Conservation (phyloP, 2,888 invertebrate genomes). For the Pseudococcus longispinus region DNA sequence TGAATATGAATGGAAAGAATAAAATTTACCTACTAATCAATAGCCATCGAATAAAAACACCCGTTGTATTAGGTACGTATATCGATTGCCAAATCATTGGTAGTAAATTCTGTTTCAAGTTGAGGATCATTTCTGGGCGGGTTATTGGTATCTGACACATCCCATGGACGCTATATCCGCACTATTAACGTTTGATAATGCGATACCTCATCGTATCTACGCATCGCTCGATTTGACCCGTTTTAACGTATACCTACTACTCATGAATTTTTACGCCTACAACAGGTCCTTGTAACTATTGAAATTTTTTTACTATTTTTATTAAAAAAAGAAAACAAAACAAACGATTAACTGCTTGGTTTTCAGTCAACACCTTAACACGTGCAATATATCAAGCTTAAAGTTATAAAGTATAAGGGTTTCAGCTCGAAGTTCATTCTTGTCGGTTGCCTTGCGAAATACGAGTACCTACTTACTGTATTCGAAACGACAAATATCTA, state of each 20-base stretch:
- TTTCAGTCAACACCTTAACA: neutral
- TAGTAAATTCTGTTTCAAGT: conserved; percentile 32
- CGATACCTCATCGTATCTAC: neutral
- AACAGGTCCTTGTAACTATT: neutral
- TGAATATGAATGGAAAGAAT: conserved; percentile 44
- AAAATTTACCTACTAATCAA: conserved; percentile 45
- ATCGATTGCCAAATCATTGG: conserved; percentile 41
- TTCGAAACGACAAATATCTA: too few species aligned
- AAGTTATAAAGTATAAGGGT: neutral
- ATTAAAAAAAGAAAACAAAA: neutral
- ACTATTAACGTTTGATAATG: conserved; percentile 31
- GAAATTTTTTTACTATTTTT: neutral
- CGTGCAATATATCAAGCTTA: neutral
- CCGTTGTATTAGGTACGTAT: neutral
- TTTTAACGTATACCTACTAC: neutral
- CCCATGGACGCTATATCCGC: conserved; percentile 19
- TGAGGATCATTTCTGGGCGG: conserved; percentile 37
- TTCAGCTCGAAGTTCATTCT: neutral
- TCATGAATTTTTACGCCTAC: neutral
- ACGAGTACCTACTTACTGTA: too few species aligned
- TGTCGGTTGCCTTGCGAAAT: too few species aligned
- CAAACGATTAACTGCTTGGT: neutral
- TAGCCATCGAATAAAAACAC: conserved; percentile 19
- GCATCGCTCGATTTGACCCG: conserved; percentile 1
- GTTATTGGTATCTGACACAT: conserved; percentile 24